phyloP scores from a whole-genome alignment of 1,140 invertebrate genomes.

The Aphelenchoides fujianensis region DNA sequence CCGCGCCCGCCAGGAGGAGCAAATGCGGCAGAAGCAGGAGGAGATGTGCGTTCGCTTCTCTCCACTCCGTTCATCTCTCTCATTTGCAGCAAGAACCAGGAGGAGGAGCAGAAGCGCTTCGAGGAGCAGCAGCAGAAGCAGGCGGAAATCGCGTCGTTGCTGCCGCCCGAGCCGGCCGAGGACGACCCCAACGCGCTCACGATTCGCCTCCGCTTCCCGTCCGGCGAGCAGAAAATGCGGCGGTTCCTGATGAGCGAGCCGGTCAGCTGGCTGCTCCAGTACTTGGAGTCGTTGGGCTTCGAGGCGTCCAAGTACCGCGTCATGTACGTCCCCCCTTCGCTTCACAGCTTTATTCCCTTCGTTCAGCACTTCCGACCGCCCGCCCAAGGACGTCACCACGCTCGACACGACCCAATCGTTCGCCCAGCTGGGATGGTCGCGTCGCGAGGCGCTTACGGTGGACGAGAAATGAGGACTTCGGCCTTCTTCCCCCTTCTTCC shows the following conservation, averaged over 20 bases:
- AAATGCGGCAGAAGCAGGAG: conserved; percentile 13
- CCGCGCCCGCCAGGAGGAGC: conserved; percentile 37
- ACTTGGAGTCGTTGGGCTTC: conserved; percentile 43
- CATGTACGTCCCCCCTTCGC: not conserved
- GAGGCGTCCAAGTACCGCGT: conserved; percentile 34
- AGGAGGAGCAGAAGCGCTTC: conserved; percentile 23
- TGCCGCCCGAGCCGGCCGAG: conserved; percentile 38
- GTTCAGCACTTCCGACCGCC: conserved; percentile 43
- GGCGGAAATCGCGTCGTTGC: conserved; percentile 22
- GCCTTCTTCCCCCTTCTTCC: too few relatives aligned
- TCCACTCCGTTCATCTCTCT: too few relatives aligned
- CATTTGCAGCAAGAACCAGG: too few relatives aligned
- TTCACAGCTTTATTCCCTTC: too few relatives aligned
- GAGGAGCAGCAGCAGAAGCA: conserved; percentile 18
- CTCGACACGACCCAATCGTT: conserved; percentile 41
- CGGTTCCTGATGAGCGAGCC: conserved; percentile 37
- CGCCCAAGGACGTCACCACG: conserved; percentile 42
- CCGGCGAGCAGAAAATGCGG: conserved; percentile 37
- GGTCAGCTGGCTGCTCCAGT: conserved; percentile 29
- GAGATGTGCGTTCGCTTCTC: conserved; percentile 41
- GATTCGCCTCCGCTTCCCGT: conserved; percentile 41
- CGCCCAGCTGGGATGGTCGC: conserved; percentile 37
- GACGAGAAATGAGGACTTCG: conserved; percentile 26
- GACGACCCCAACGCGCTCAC: conserved; percentile 28
- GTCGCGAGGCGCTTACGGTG: conserved; percentile 35